Evolutionary conservation across 2,113 vertebrate genomes (phyloP).

Genomic region (Myrmecophaga tridactyla): DNA sequence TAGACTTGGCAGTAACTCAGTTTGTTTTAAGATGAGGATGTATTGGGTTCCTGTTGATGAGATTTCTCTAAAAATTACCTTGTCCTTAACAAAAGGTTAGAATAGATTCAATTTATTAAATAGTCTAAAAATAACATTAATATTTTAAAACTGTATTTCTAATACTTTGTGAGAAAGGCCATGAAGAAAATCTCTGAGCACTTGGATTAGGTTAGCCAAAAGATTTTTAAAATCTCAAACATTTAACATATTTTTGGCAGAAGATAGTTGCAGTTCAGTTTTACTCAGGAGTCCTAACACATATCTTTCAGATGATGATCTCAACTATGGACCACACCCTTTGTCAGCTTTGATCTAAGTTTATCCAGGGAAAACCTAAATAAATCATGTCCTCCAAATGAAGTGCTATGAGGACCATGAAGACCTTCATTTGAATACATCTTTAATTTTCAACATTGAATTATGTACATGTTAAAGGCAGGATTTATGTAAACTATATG

Average conservation of each 20-base stretch:
- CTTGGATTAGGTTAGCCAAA: not conserved
- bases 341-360: slow-evolving; percentile 1
- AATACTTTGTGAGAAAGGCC: not conserved
- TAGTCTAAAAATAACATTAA: slow-evolving; percentile 27
- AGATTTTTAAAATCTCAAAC: not conserved
- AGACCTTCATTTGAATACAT: not conserved
- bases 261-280: not conserved
- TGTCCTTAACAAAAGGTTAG: slow-evolving; percentile 8
- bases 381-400: not conserved
- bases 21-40: slow-evolving; percentile 13
- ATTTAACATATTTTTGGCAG: not conserved
- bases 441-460: slow-evolving; percentile 16
- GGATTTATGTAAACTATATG: not conserved
- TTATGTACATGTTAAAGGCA: not conserved
- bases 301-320: not conserved
- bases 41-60: not conserved
- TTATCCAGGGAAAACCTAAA: not conserved
- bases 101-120: slow-evolving; percentile 29
- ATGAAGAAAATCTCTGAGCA: not conserved
- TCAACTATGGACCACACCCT: not conserved
- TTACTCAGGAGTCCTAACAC: not conserved
- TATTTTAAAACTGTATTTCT: not conserved
- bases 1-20: not conserved
- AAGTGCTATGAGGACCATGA: not conserved
- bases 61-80: slow-evolving; percentile 9